phyloP scores from a whole-genome alignment of 2,888 invertebrate species.

The Heliconius aoede region DNA sequence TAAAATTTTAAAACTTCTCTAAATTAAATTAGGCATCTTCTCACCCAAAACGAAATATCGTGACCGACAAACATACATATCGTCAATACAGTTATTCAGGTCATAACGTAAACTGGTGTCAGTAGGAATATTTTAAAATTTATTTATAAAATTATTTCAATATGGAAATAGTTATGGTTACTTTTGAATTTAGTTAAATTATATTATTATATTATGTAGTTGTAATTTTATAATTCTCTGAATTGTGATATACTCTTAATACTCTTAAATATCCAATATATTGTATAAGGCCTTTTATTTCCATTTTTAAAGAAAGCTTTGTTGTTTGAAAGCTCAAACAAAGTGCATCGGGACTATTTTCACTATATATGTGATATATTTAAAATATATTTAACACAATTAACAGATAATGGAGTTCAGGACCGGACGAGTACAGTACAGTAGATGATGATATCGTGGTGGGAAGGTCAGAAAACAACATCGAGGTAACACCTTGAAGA shows the following conservation, averaged over 20 bases:
- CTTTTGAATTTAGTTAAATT: neutral
- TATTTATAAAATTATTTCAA: conserved; percentile 8
- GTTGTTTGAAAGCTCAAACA: neutral
- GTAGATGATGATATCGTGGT: conserved; percentile 44
- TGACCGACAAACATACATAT: conserved; percentile 21
- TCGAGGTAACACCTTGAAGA: conserved; percentile 52
- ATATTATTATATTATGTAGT: neutral
- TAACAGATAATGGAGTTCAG: neutral
- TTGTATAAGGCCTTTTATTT: neutral
- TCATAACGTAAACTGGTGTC: conserved; percentile 11
- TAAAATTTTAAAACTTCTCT: conserved; percentile 50
- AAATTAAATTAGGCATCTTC: conserved; percentile 42
- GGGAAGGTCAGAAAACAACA: conserved; percentile 53
- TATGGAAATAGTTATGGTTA: neutral
- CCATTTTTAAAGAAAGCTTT: neutral
- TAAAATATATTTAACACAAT: neutral
- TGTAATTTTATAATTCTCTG: neutral
- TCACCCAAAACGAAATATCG: conserved; percentile 52
- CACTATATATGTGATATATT: neutral
- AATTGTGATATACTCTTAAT: neutral
- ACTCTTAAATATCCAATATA: neutral
- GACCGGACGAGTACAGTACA: conserved; percentile 38
- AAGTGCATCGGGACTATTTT: neutral
- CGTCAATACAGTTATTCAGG: conserved; percentile 22
- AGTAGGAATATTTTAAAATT: conserved; percentile 5